phyloP scores from a whole-genome alignment of 2,888 invertebrate species.

The Cephus rjabovi region DNA sequence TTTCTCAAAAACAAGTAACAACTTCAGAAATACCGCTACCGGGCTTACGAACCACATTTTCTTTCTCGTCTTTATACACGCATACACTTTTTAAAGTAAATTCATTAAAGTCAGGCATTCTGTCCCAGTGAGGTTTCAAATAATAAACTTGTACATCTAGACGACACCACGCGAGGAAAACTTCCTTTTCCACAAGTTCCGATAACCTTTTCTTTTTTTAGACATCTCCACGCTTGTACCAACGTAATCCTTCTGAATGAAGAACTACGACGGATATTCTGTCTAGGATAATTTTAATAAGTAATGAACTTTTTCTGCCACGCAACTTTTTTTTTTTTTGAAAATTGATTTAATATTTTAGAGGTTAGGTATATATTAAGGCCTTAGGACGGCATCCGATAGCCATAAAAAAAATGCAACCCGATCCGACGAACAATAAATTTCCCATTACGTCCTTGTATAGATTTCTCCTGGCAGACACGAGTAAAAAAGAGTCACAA shows the following conservation, averaged over 20 bases:
- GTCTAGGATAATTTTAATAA: background rate
- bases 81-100: conserved; percentile 37
- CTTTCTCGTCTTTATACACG: background rate
- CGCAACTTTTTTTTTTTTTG: background rate
- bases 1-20: background rate
- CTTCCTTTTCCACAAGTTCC: background rate
- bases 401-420: conserved; percentile 38
- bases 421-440: conserved; percentile 43
- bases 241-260: background rate
- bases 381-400: conserved; percentile 9
- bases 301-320: background rate
- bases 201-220: background rate
- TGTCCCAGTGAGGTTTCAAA: background rate
- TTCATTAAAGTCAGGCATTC: conserved; percentile 43
- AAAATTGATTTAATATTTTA: background rate
- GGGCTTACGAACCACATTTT: background rate
- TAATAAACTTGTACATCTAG: background rate
- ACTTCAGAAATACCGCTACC: background rate
- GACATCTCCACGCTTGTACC: background rate
- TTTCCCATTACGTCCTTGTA: conserved; percentile 40
- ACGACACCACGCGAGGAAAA: background rate
- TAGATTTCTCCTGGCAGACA: conserved; percentile 20
- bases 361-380: background rate
- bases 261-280: background rate
- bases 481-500: conserved; percentile 28